Conservation (phyloP, 2,797 vertebrate species). For the Sphenodon punctatus region DNA sequence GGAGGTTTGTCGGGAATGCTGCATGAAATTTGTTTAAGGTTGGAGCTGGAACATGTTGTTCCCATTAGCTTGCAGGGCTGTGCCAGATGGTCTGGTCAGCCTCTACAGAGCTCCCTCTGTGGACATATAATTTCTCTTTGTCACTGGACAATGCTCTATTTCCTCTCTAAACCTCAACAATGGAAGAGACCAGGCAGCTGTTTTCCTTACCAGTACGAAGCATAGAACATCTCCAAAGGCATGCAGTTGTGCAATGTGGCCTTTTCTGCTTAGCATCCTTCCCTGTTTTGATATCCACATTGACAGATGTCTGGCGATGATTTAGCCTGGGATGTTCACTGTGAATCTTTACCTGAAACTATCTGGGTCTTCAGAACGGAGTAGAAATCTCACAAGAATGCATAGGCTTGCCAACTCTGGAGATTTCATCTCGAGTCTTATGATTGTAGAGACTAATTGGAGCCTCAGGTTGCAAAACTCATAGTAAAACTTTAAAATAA, state of each 20-base stretch:
- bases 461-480: too few relatives aligned
- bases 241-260: neutral
- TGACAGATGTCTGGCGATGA: neutral
- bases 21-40: conserved; percentile 24
- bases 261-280: neutral
- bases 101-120: conserved; percentile 30
- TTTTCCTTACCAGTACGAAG: neutral
- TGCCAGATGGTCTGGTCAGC: conserved; percentile 45
- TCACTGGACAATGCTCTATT: conserved; percentile 24
- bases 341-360: neutral
- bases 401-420: too few relatives aligned
- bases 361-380: neutral
- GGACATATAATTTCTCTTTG: conserved; percentile 29
- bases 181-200: conserved; percentile 20
- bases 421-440: too few relatives aligned
- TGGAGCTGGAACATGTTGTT: conserved; percentile 17
- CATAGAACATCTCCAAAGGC: neutral
- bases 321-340: neutral
- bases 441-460: too few relatives aligned
- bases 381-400: neutral
- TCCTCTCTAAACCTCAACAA: conserved; percentile 17
- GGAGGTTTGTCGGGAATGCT: conserved; percentile 25
- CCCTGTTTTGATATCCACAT: neutral
- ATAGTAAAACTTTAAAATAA: too few relatives aligned
- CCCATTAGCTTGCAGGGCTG: neutral